A percentile compares a stretch with the other conserved stretches of the same genome.
These are phyloP conservation scores for Cheumatopsyche charites DNA, from an alignment of 1,140 invertebrate species.

Conservation along the genomic window DNA sequence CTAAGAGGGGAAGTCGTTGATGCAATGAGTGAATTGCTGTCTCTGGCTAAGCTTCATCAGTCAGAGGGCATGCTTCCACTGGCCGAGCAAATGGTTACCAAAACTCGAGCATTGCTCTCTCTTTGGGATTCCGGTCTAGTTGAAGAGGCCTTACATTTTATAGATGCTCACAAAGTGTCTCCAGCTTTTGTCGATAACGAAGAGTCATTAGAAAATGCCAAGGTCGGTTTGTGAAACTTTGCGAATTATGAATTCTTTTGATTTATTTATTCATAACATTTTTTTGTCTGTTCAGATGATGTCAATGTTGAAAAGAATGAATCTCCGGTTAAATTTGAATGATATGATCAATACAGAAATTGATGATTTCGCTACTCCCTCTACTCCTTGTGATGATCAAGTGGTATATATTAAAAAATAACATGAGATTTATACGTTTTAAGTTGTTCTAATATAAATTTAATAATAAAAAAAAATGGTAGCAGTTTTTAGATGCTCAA, in stretches of 20 bases:
- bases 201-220: constrained; percentile 31
- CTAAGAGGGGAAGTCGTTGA: constrained; percentile 77
- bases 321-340: constrained; percentile 73
- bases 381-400: constrained; percentile 64
- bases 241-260: not conserved
- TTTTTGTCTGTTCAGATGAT: constrained; percentile 58
- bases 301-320: constrained; percentile 77
- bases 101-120: constrained; percentile 77
- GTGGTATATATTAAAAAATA: constrained; percentile 2
- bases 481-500: constrained; percentile 72
- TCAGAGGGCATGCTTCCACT: constrained; percentile 76
- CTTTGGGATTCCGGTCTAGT: constrained; percentile 84
- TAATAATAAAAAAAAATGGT: constrained; percentile 30
- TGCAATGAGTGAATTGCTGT: constrained; percentile 77
- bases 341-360: constrained; percentile 73
- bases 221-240: too few relatives aligned
- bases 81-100: constrained; percentile 78
- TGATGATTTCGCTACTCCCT: constrained; percentile 74
- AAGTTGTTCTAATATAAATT: not conserved
- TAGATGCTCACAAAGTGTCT: constrained; percentile 74
- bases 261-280: not conserved
- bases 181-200: constrained; percentile 24
- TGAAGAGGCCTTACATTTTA: constrained; percentile 81
- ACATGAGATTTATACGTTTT: not conserved
- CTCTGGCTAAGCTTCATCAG: constrained; percentile 73